Base-by-base conservation (phyloP, 2,888 invertebrate species). In the Archips xylosteana region DNA sequence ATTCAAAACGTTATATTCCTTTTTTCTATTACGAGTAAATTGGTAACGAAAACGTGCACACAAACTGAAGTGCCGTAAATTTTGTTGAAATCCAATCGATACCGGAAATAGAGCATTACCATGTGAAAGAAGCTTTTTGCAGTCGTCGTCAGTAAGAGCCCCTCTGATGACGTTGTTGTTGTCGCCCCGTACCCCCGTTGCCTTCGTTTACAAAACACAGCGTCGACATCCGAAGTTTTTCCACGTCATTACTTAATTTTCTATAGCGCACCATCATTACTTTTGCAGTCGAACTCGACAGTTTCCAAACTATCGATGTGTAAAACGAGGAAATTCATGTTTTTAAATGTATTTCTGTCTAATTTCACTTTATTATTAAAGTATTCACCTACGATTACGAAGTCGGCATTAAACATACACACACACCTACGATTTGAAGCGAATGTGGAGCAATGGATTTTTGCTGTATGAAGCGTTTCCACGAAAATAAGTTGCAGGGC, bases 101-200 rank as follows among this genome's bases (percentile, higher is more conserved):
- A 42, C 12, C 49, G 12, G n/a, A 61, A 47, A 47, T 49, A 66
- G 12, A 51, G n/a, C 32, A 66, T 71, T 71, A 64, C 36, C 64
- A 71, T 65, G n/a, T 23, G 64, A 64, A 64, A 39, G 59, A 23
- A 23, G 32, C 47, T 15, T 71, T 65, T 71, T 71, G 49, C 59
- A 34, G 45, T 47, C 62, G 65, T n/a, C 15, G 49, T n/a, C 32
- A 15, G 62, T 62, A 47, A 65, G n/a, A 13, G n/a, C 64, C 32
- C 49, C 49, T 12, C 8, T 36, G 36, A 36, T 36, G 51, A 49
- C 15, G 51, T n/a, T 45, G 51, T n/a, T 45, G 64, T 64, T 34
- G 65, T 15, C 65, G 10, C 36, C 36, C 36, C 39, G 6, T 36
- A 2, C 3, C n/a, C 36, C 60, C 54, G 54, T 54, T 23, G 2